Base-by-base conservation (phyloP, 1,140 invertebrate genomes). In the Lutraria rhynchaena region DNA sequence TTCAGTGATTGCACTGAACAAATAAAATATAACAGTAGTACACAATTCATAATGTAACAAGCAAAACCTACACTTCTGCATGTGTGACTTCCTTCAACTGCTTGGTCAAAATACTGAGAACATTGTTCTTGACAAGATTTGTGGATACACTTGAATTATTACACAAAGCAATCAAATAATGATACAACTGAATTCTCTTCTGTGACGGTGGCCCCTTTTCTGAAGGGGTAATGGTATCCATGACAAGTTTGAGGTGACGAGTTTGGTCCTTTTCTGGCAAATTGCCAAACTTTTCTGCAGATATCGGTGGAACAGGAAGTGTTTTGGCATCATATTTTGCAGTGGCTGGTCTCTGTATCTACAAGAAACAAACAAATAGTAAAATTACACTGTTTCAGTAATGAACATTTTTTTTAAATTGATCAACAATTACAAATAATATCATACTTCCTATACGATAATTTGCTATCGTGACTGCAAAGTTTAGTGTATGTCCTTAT, bases 181-280 rank as follows among this genome's bases (percentile, higher is more conserved):
- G 90, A 11, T 92, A 81, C 0, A 93, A 86, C 75, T 93, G 90
- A 9, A 91, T 87, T 0, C 90, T 76, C 67, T 89, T 91, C 88
- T 92, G 91, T 19, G 91, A 90, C 2, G 91, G 90, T 1, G 92
- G 90, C 0, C 91, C 92, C 78, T 92, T 92, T 81, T 92, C 92
- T 31, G 63, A 65, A 9, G 71, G 63, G 11, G 53, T 84, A 13
- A 92, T 65, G n/a, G 58, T 85, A 29, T 91, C 89, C n/a, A 87
- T 65, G 24, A 93, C 82, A 17, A 77, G 53, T 37, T 86, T 87
- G 13, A 92, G 60, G 82, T 92, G 89, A 77, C 90, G 90, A 31
- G 81, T 78, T 31, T 87, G 77, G 31, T 92, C 92, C 73, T 90
- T 91, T 49, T 89, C 87, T 67, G 87, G 81, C 85, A 93, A 78